A percentile compares a stretch with the other conserved stretches of the same genome.
phyloP scores from a whole-genome alignment of 2,888 invertebrate species.

The Dione juno region DNA sequence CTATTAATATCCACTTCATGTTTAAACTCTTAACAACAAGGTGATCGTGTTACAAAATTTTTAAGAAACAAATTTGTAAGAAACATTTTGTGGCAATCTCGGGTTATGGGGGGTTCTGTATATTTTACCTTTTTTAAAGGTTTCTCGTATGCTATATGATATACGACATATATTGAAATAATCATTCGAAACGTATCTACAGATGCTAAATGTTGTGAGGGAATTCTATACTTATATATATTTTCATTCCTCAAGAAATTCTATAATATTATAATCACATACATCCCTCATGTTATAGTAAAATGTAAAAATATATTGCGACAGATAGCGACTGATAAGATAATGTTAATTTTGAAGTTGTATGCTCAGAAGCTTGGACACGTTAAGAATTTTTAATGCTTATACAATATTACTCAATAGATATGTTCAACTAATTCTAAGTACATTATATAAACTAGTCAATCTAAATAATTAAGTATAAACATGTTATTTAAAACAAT shows the following conservation, averaged over 20 bases:
- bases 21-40: not conserved
- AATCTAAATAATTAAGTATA: too few relatives aligned
- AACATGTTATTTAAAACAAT: too few relatives aligned
- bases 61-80: conserved; percentile 1
- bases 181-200: not conserved
- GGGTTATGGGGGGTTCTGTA: not conserved
- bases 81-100: too few relatives aligned
- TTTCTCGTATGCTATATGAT: not conserved
- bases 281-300: not conserved
- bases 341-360: conserved; percentile 7
- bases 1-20: not conserved
- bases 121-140: not conserved
- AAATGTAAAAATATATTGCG: not conserved
- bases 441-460: too few relatives aligned
- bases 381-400: not conserved
- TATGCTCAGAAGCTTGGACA: not conserved
- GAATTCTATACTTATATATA: too few relatives aligned
- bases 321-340: conserved; percentile 4
- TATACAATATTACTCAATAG: not conserved
- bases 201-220: too few relatives aligned
- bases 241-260: not conserved
- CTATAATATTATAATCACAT: not conserved
- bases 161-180: not conserved
- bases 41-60: not conserved
- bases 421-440: too few relatives aligned